phyloP scores from a whole-genome alignment of 2,113 vertebrate species.

The Nematolebias whitei region DNA sequence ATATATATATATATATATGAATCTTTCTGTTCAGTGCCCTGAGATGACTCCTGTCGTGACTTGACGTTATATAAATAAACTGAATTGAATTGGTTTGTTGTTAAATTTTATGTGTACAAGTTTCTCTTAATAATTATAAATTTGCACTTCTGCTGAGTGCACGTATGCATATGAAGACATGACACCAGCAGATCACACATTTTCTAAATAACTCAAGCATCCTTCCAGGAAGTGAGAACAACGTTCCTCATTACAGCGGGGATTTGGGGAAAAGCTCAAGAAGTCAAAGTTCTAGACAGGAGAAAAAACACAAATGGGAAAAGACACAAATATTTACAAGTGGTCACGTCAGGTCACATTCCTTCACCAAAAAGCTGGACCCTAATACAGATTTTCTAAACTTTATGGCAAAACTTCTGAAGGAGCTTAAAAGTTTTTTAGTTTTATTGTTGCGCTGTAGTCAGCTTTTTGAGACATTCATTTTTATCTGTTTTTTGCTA shows the following conservation, averaged over 20 bases:
- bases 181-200: constrained; percentile 73
- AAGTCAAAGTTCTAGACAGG: constrained; percentile 78
- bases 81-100: too few relatives aligned
- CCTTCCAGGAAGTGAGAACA: constrained; percentile 83
- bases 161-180: constrained; percentile 62
- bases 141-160: not conserved
- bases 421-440: not conserved
- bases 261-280: constrained; percentile 76
- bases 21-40: too few relatives aligned
- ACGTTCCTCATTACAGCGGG: constrained; percentile 85
- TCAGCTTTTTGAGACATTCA: too few relatives aligned
- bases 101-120: too few relatives aligned
- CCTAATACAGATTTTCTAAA: constrained; percentile 16
- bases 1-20: too few relatives aligned
- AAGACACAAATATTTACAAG: constrained; percentile 73
- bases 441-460: too few relatives aligned
- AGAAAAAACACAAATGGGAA: constrained; percentile 74
- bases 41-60: too few relatives aligned
- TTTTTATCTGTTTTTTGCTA: too few relatives aligned
- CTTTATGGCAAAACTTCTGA: constrained; percentile 33
- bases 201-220: constrained; percentile 70
- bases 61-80: too few relatives aligned
- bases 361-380: constrained; percentile 59
- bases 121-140: not conserved
- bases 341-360: constrained; percentile 73